Percentiles rank a stretch among this genome's conserved stretches.
phyloP scores from a whole-genome alignment of 2,113 vertebrate species.

The Vidua chalybeata region DNA sequence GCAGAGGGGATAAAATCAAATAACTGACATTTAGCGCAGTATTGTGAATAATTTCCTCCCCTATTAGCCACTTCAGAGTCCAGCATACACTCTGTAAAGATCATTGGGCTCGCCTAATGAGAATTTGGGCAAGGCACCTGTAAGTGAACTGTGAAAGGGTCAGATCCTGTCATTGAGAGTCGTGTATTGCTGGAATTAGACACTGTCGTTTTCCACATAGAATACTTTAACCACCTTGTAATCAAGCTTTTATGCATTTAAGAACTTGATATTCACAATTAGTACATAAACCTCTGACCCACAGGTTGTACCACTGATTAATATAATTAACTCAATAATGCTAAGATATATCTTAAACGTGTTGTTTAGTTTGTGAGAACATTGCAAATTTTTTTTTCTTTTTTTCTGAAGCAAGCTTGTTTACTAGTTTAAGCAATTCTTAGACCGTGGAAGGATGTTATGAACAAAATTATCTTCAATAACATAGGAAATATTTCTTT shows the following conservation, averaged over 20 bases:
- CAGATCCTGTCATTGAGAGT: not conserved
- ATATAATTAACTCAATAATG: not conserved
- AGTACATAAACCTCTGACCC: not conserved
- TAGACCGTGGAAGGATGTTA: not conserved
- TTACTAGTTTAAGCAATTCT: not conserved
- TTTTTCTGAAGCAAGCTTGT: not conserved
- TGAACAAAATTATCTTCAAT: not conserved
- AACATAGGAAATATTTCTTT: not conserved
- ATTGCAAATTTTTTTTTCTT: not conserved
- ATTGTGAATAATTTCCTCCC: not conserved
- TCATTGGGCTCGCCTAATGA: not conserved
- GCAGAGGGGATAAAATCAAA: fast-evolving
- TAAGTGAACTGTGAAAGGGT: not conserved
- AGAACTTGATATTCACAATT: not conserved
- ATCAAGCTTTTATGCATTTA: not conserved
- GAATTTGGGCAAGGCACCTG: not conserved
- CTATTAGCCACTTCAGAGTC: not conserved
- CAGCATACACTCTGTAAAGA: not conserved
- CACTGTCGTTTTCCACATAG: not conserved
- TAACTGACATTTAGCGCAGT: not conserved
- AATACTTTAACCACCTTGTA: not conserved
- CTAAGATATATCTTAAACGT: not conserved
- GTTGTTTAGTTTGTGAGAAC: not conserved
- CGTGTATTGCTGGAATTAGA: not conserved
- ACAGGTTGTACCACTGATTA: not conserved